Base-by-base conservation (phyloP, 2,113 vertebrate genomes). In the Ciconia boyciana region DNA sequence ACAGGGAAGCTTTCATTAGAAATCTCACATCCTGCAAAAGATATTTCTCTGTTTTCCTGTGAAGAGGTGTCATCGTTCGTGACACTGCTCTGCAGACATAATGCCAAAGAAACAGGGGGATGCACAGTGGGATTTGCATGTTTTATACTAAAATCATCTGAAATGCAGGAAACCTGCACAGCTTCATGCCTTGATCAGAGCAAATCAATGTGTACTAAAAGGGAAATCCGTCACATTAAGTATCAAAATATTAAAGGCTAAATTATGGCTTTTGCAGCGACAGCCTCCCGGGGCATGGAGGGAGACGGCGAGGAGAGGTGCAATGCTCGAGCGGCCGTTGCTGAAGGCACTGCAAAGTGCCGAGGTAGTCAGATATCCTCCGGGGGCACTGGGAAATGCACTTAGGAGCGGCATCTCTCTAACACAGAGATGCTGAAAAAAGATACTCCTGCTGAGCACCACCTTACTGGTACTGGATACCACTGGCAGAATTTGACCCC, bases 61-160 rank as follows among this genome's bases (percentile, higher is more conserved):
- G 60, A 88, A 89, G 39, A 51, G 68, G 57, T 90, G 78, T 78
- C 90, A 66, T 70, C 43, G 5, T 36, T 91, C 5, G 2, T 79
- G 90, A 72, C 41, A 91, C 80, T 4, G 41, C 22, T 87, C 70
- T 34, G n/a, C 74, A 95, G 71, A 95, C 55, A 64, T 16, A 76
- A 87, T 66, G 44, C 83, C 89, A 60, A 75, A 64, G 70, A 78
- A 94, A 87, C 44, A 52, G 74, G 70, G 85, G 83, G 60, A 62
- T 39, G 54, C 66, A 44, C 83, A 3, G 44, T n/a, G 89, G 92
- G 90, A 91, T 96, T 97, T 92, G 84, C 92, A 93, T 92, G 83
- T 78, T 91, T 96, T 95, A 90, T 39, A 48, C 91, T 41, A 22
- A 96, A 87, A 78, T 68, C 19, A 15, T 76, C 48, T 18, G 39